These are phyloP conservation scores for Drosophila jambulina DNA, from an alignment of 1,140 invertebrate genomes.

Conservation along the genomic window DNA sequence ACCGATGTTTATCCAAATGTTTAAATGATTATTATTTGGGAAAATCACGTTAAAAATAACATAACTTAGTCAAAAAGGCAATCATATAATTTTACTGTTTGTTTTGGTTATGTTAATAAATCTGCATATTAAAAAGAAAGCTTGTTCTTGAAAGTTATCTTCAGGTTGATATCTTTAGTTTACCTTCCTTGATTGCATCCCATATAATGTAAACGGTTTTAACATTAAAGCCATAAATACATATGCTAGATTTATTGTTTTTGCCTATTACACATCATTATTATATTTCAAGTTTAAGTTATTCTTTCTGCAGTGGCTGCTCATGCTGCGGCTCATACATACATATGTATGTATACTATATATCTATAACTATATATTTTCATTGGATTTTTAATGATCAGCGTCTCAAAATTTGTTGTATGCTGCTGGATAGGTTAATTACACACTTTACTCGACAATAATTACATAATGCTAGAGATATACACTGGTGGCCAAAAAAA, in stretches of 20 bases:
- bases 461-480: slow-evolving; percentile 77
- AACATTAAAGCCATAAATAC: slow-evolving; percentile 81
- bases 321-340: slow-evolving; percentile 48
- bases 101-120: no score
- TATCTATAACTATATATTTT: slow-evolving; percentile 34
- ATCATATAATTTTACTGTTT: no score
- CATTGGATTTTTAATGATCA: slow-evolving; percentile 41
- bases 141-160: background rate
- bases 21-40: no score
- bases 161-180: background rate
- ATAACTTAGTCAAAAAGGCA: no score
- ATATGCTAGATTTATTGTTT: slow-evolving; percentile 71
- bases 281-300: slow-evolving; percentile 64
- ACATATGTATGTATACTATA: slow-evolving; percentile 15
- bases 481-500: no score
- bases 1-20: no score
- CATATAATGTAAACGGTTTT: slow-evolving; percentile 17
- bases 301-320: slow-evolving; percentile 44
- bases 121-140: background rate
- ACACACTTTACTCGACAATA: slow-evolving; percentile 71
- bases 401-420: slow-evolving; percentile 61
- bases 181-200: background rate
- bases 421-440: slow-evolving; percentile 76
- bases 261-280: slow-evolving; percentile 66
- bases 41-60: no score